phyloP scores from a whole-genome alignment of 1,140 invertebrate genomes.

The Diachasma alloeum region DNA sequence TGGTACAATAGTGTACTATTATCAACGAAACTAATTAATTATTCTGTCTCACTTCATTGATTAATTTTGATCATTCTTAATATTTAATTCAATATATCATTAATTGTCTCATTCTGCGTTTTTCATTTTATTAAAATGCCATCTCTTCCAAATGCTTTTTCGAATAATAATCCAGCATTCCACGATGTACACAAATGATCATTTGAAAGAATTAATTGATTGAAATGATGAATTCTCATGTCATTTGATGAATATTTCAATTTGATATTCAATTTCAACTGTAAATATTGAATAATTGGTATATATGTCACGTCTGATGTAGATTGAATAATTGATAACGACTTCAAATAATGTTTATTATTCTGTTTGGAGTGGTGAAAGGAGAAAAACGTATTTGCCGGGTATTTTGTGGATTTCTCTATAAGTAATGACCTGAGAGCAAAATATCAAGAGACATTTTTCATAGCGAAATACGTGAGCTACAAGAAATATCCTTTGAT shows the following conservation, averaged over 20 bases:
- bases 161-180: not conserved
- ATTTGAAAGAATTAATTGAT: not conserved
- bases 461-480: too few species aligned
- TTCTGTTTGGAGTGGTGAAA: too few species aligned
- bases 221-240: not conserved
- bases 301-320: not conserved
- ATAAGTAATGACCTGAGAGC: too few species aligned
- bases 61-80: not conserved
- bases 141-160: conserved; percentile 4
- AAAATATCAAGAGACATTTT: too few species aligned
- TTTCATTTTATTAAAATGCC: not conserved
- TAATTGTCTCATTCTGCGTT: not conserved
- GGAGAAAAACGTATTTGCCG: too few species aligned
- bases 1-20: not conserved
- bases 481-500: too few species aligned
- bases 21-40: not conserved
- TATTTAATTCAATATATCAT: not conserved
- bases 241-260: too few species aligned
- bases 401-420: too few species aligned
- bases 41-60: not conserved
- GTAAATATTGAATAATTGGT: not conserved
- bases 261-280: not conserved
- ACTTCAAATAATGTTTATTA: too few species aligned
- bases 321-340: too few species aligned
- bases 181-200: not conserved